phyloP scores from a whole-genome alignment of 2,888 invertebrate genomes.

The Drosophila mercatorum region DNA sequence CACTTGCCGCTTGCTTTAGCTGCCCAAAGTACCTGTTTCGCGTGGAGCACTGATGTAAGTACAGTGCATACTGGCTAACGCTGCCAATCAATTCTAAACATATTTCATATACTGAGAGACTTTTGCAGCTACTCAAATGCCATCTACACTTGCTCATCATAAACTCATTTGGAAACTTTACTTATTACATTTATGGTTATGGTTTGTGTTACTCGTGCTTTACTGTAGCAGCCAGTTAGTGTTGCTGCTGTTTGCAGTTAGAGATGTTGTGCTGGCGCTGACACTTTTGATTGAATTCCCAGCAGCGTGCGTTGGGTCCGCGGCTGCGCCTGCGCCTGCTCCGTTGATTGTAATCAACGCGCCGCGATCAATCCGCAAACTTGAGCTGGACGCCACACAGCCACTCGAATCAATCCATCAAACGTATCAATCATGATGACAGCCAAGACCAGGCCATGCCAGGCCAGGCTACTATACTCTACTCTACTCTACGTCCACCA shows the following conservation, averaged over 20 bases:
- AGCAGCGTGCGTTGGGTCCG: conserved; percentile 67
- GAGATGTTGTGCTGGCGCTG: conserved; percentile 73
- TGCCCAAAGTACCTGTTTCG: conserved; percentile 77
- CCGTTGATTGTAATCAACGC: conserved; percentile 72
- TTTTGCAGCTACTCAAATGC: too few relatives aligned
- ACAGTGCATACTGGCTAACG: conserved; percentile 32
- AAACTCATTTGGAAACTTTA: background rate
- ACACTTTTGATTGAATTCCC: conserved; percentile 83
- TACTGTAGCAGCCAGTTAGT: conserved; percentile 59
- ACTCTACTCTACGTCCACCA: conserved; percentile 5
- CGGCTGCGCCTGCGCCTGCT: conserved; percentile 31
- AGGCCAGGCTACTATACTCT: conserved; percentile 8
- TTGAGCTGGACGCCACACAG: conserved; percentile 65
- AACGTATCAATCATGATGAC: conserved; percentile 83
- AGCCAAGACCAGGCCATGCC: conserved; percentile 57
- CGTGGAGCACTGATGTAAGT: conserved; percentile 48
- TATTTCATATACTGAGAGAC: background rate
- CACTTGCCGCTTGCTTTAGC: conserved; percentile 65
- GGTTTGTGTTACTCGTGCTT: background rate
- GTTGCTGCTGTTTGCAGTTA: conserved; percentile 55
- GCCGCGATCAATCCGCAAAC: conserved; percentile 72
- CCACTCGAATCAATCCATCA: conserved; percentile 82
- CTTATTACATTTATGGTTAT: background rate
- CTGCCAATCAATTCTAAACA: background rate
- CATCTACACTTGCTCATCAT: background rate